Base-by-base conservation (phyloP, 2,113 vertebrate genomes). In the Suncus etruscus region DNA sequence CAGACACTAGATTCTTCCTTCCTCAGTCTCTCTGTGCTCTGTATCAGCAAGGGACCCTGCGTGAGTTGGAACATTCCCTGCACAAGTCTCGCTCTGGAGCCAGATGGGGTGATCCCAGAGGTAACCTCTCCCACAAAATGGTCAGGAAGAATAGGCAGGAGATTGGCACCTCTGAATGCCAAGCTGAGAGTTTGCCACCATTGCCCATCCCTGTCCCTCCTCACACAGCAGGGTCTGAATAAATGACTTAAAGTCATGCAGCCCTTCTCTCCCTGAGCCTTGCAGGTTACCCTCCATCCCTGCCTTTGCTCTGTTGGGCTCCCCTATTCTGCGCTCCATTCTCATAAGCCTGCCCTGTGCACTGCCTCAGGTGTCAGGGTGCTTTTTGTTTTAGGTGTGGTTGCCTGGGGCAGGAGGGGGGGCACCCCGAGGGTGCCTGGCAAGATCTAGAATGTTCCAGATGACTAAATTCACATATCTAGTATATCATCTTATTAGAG, bases 261-360 rank as follows among this genome's bases (percentile, higher is more conserved):
- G 84, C 10, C 12, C 15, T 83, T 11, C 9, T n/a, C 27, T 29
- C 27, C 25, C 27, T 5, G 9, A 68, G 54, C 18, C 54, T 15
- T 54, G 54, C 12, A 54, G 54, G 11, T 16, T 39, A 39, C 39
- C 39, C 39, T 39, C 39, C 12, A 8, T 54, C 54, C 54, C 54
- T 54, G 9, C 54, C 16, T 9, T 6, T 81, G 11, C 29, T 31
- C 47, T 24, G 18, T 58, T n/a, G 4, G n/a, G 47, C 48, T 58
- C 1, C 0, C 68, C 16, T 0, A 2, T 8, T 20, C 50, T 27
- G 50, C 20, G 47, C 47, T 51, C 2, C 11, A 1, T n/a, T 11
- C 5, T 58, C 15, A 8, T 11, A 75, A 14, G 15, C 50, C 45
- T 6, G 14, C 12, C 11, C 54, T 16, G 39, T 54, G 54, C 54